Conservation (phyloP, 2,113 vertebrate species). For the Mellivora capensis region DNA sequence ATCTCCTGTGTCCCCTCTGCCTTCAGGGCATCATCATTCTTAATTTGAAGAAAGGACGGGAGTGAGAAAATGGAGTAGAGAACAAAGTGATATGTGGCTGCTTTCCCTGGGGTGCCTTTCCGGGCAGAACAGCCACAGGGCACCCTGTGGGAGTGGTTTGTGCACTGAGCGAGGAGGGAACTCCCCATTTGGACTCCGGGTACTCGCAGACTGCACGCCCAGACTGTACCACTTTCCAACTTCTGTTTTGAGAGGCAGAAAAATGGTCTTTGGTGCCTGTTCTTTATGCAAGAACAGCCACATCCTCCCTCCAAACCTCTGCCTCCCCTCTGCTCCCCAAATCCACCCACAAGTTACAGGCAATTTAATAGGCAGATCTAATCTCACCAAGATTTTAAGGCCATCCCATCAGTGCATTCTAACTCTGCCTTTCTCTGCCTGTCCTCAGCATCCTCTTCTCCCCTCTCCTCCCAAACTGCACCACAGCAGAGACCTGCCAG, state of each 20-base stretch:
- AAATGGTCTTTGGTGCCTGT: background rate
- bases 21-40: background rate
- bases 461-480: background rate
- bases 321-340: background rate
- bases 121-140: background rate
- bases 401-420: background rate
- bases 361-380: constrained; percentile 63
- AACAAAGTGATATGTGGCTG: background rate
- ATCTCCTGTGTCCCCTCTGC: background rate
- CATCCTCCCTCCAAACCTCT: background rate
- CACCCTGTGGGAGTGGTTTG: background rate
- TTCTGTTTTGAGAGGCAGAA: background rate
- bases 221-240: background rate
- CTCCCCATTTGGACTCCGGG: background rate
- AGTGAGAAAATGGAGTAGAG: background rate
- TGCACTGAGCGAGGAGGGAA: background rate
- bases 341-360: background rate
- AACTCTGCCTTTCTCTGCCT: background rate
- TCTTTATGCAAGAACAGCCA: constrained; percentile 40
- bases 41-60: background rate
- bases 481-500: background rate
- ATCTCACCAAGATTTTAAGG: constrained; percentile 56
- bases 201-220: background rate
- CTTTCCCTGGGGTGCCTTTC: background rate
- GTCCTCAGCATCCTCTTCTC: background rate